A percentile compares a stretch with the other conserved stretches of the same genome.
Evolutionary conservation across 2,113 vertebrate species (phyloP).

Genomic region (Girardinichthys multiradiatus): DNA sequence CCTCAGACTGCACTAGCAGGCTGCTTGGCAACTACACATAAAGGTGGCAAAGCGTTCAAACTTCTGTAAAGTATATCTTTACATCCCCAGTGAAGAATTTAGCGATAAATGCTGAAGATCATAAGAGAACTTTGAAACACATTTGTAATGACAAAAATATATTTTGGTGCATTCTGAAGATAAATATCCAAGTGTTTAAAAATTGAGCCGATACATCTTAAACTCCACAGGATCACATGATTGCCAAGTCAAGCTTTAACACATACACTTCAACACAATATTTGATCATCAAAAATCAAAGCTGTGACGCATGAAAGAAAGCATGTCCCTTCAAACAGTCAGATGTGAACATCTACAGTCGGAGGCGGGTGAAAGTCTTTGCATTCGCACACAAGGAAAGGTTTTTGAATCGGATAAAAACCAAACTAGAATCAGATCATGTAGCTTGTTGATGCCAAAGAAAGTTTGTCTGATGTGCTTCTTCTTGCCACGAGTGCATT

Average conservation of each 20-base stretch:
- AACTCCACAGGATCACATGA: slow-evolving; percentile 24
- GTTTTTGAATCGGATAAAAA: slow-evolving; percentile 2
- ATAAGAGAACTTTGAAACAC: not conserved
- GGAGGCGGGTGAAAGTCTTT: slow-evolving; percentile 59
- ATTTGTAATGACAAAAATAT: slow-evolving; percentile 1
- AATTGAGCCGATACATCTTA: not conserved
- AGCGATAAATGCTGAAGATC: not conserved
- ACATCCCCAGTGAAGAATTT: not conserved
- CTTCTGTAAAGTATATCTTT: not conserved
- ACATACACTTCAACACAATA: slow-evolving; percentile 3
- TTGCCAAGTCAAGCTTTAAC: not conserved
- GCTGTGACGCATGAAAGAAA: not conserved
- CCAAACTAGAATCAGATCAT: slow-evolving; percentile 34
- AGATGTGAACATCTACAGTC: slow-evolving; percentile 14
- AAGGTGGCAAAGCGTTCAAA: not conserved
- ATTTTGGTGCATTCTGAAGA: not conserved
- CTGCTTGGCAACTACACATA: not conserved
- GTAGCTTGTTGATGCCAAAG: slow-evolving; percentile 51
- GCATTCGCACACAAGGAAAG: slow-evolving; percentile 46
- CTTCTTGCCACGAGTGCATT: slow-evolving; percentile 97
- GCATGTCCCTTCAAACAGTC: slow-evolving; percentile 22
- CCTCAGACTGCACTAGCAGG: too few species aligned
- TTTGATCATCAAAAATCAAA: not conserved
- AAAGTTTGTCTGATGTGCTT: slow-evolving; percentile 91
- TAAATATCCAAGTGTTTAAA: not conserved